These are phyloP conservation scores for Zeus faber DNA, from an alignment of 2,113 vertebrate species.

Conservation along the genomic window DNA sequence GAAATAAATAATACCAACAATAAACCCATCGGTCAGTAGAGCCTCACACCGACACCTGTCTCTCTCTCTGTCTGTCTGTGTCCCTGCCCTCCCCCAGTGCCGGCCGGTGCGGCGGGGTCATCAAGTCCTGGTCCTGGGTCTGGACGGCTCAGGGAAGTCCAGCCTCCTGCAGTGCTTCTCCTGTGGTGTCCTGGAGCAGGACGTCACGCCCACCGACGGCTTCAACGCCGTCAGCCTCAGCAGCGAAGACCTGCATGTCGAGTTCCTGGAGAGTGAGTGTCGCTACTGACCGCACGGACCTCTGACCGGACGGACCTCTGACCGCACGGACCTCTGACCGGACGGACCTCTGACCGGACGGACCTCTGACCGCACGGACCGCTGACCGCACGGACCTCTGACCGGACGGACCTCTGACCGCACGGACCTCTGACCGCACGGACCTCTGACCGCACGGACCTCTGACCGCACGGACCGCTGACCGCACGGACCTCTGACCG, in stretches of 20 bases:
- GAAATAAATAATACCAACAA: neutral
- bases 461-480: no score
- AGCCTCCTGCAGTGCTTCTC: conserved; percentile 84
- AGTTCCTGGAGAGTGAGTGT: conserved; percentile 90
- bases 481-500: no score
- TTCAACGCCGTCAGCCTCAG: conserved; percentile 83
- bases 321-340: neutral
- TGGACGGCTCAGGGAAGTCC: conserved; percentile 92
- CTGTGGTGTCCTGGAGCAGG: conserved; percentile 74
- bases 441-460: no score
- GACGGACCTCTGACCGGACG: neutral
- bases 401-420: no score
- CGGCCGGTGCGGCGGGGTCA: conserved; percentile 43
- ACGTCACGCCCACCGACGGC: conserved; percentile 81
- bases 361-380: neutral
- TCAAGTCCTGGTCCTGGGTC: conserved; percentile 88
- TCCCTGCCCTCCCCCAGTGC: conserved; percentile 57
- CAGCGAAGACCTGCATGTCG: conserved; percentile 78
- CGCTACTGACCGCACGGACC: neutral
- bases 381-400: neutral
- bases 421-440: no score
- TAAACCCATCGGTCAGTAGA: neutral
- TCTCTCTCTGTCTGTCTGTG: neutral
- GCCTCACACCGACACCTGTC: neutral
- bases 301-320: neutral